phyloP scores from a whole-genome alignment of 1,140 invertebrate genomes.

The Drosophila ananassae region DNA sequence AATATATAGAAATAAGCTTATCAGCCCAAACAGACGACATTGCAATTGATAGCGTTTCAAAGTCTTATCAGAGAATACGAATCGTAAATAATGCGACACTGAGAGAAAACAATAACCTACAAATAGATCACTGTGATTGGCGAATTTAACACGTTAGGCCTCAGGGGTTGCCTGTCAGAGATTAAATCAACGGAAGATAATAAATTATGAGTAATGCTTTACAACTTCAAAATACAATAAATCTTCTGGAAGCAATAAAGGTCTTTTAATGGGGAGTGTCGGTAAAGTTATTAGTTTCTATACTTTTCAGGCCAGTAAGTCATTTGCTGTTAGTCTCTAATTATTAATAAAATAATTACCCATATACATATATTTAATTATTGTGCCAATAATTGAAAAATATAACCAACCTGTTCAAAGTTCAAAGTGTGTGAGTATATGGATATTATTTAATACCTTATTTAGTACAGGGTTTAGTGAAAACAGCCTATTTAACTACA shows the following conservation, averaged over 20 bases:
- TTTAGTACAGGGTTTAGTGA: neutral
- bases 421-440: neutral
- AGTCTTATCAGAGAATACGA: slow-evolving; percentile 45
- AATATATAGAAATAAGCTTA: slow-evolving; percentile 50
- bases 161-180: slow-evolving; percentile 1
- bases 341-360: too few relatives aligned
- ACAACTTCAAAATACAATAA: neutral
- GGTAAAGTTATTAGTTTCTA: neutral
- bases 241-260: neutral
- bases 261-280: neutral
- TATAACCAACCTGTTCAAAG: neutral
- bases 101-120: neutral
- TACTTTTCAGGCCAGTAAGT: neutral
- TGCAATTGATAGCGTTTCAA: slow-evolving; percentile 48
- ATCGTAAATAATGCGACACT: slow-evolving; percentile 29
- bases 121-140: slow-evolving; percentile 19
- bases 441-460: neutral
- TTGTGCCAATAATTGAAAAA: neutral
- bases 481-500: neutral
- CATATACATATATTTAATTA: neutral
- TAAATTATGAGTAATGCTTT: slow-evolving; percentile 9
- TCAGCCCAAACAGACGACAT: slow-evolving; percentile 47
- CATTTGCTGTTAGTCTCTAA: too few relatives aligned
- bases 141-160: neutral
- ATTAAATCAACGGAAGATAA: neutral